phyloP scores from a whole-genome alignment of 2,888 invertebrate species.

The Melanargia galathea region DNA sequence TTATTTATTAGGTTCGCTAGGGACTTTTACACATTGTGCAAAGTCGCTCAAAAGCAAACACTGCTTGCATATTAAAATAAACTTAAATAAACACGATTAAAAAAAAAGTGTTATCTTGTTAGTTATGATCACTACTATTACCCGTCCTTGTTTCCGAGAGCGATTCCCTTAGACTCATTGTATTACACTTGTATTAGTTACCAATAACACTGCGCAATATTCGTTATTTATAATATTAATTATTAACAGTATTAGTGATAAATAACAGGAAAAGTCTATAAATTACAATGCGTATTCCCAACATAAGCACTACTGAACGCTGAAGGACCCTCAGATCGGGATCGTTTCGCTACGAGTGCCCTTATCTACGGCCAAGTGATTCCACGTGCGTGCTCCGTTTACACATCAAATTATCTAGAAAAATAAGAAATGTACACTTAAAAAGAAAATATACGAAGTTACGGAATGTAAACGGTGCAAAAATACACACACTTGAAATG shows the following conservation, averaged over 20 bases:
- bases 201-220: too few species aligned
- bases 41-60: too few species aligned
- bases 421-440: not conserved
- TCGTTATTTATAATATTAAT: too few species aligned
- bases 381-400: constrained; percentile 3
- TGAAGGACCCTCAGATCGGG: not conserved
- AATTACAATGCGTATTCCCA: constrained; percentile 8
- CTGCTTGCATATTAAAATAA: too few species aligned
- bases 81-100: too few species aligned
- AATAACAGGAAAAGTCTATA: constrained; percentile 12
- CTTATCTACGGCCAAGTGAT: constrained; percentile 12
- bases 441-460: not conserved
- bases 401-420: constrained; percentile 9
- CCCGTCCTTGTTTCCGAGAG: too few species aligned
- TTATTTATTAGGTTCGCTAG: too few species aligned
- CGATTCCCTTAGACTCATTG: too few species aligned
- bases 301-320: constrained; percentile 1
- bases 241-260: constrained; percentile 1
- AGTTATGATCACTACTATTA: too few species aligned
- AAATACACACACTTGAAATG: not conserved
- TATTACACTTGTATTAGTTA: too few species aligned
- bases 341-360: constrained; percentile 4
- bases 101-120: too few species aligned
- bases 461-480: not conserved
- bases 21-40: too few species aligned